phyloP scores from a whole-genome alignment of 2,113 vertebrate species.

The Mola mola region DNA sequence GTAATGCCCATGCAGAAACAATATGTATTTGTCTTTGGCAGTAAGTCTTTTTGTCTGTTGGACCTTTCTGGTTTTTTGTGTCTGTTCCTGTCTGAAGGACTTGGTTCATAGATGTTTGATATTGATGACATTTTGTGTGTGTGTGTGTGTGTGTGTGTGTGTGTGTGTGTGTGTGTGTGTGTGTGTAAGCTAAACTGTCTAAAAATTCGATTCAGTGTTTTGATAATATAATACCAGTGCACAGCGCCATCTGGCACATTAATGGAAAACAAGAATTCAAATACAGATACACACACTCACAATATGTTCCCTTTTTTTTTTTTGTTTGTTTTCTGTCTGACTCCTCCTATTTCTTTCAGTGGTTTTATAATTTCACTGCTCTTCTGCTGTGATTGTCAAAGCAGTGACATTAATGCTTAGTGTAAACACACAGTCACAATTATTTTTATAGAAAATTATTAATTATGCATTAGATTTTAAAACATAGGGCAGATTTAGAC shows the following conservation, averaged over 20 bases:
- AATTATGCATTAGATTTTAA: too few relatives aligned
- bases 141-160: constrained; percentile 18
- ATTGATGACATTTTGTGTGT: constrained; percentile 11
- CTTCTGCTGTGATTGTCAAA: too few relatives aligned
- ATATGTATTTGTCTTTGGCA: too few relatives aligned
- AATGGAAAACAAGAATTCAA: constrained; percentile 67
- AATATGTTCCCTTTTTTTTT: too few relatives aligned
- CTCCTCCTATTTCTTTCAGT: constrained; percentile 26
- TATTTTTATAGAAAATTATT: too few relatives aligned
- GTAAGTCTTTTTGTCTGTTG: too few relatives aligned
- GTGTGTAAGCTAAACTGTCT: not conserved
- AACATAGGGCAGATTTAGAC: too few relatives aligned
- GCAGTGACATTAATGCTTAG: too few relatives aligned
- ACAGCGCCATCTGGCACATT: constrained; percentile 77
- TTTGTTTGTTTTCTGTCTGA: constrained; percentile 41
- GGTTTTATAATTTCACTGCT: too few relatives aligned
- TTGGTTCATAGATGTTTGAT: constrained; percentile 21
- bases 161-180: constrained; percentile 13
- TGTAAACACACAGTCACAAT: too few relatives aligned
- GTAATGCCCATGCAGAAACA: too few relatives aligned
- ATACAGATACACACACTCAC: constrained; percentile 29
- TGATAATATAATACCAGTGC: constrained; percentile 74
- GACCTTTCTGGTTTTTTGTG: too few relatives aligned
- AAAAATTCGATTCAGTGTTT: constrained; percentile 60
- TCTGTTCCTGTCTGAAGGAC: constrained; percentile 2